These are phyloP conservation scores for Lagothrix lagotricha DNA, from an alignment of 2,797 vertebrate species.

Conservation along the genomic window DNA sequence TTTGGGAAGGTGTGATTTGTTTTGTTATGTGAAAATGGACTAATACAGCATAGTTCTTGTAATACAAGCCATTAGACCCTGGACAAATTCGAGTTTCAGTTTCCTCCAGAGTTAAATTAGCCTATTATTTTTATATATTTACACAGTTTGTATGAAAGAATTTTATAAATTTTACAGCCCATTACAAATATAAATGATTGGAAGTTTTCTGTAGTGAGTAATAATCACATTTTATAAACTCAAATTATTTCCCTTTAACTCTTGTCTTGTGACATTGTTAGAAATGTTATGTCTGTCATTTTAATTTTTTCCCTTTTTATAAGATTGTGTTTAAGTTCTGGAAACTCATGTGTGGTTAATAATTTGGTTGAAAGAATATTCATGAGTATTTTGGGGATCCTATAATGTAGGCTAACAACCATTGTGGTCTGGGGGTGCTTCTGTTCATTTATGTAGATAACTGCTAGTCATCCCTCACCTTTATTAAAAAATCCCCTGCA, in stretches of 20 bases:
- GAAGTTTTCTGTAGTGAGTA: neutral
- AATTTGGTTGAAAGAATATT: neutral
- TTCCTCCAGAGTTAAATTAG: neutral
- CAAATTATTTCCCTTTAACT: neutral
- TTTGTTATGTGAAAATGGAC: no score
- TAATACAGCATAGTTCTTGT: neutral
- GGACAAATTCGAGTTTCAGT: neutral
- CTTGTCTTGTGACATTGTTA: neutral
- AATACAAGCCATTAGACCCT: neutral
- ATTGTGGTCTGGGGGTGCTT: neutral
- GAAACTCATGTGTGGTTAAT: no score
- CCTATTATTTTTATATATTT: neutral
- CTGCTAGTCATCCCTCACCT: neutral
- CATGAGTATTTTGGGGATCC: neutral
- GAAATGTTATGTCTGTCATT: neutral
- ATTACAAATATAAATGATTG: neutral
- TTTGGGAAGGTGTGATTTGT: no score
- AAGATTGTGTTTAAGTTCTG: neutral
- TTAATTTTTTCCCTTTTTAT: neutral
- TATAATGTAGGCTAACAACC: neutral
- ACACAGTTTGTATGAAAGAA: neutral
- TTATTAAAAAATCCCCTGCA: neutral
- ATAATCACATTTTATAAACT: neutral
- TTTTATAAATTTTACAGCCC: neutral
- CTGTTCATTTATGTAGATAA: neutral